Percentiles rank a stretch among this genome's conserved stretches.
These are phyloP conservation scores for Nasonovia ribisnigri DNA, from an alignment of 2,888 invertebrate genomes.

Conservation along the genomic window DNA sequence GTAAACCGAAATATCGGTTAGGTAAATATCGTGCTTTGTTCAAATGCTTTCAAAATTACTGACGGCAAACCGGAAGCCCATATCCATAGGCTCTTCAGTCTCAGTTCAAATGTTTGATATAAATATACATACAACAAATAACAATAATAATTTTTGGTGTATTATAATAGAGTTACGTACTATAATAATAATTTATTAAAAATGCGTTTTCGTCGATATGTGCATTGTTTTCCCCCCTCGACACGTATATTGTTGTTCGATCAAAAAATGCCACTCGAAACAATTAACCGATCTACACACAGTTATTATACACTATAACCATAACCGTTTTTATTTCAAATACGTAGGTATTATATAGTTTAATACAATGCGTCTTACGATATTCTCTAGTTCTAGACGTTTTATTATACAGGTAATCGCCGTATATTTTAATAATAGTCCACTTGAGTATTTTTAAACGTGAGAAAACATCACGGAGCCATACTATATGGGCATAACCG, in stretches of 20 bases:
- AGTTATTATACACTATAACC: neutral
- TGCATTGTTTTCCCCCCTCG: neutral
- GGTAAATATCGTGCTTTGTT: neutral
- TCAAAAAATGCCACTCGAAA: slow-evolving; percentile 6
- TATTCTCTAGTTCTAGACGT: neutral
- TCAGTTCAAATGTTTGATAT: neutral
- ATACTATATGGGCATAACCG: neutral
- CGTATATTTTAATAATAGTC: slow-evolving; percentile 5
- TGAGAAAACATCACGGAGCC: neutral
- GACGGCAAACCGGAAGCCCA: neutral
- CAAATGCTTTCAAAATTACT: neutral
- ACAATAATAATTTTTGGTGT: neutral
- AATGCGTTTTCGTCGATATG: neutral
- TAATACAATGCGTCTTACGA: neutral
- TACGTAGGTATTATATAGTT: neutral
- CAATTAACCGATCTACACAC: neutral
- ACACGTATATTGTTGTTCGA: neutral
- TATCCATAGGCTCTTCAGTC: neutral
- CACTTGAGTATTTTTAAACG: neutral
- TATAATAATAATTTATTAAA: neutral
- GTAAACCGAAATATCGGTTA: too few relatives aligned
- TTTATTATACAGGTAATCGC: slow-evolving; percentile 1
- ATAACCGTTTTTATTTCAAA: neutral
- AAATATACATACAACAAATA: neutral
- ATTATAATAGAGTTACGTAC: neutral